Evolutionary conservation across 2,888 invertebrate genomes (phyloP).

Genomic region (Epicampocera succincta): DNA sequence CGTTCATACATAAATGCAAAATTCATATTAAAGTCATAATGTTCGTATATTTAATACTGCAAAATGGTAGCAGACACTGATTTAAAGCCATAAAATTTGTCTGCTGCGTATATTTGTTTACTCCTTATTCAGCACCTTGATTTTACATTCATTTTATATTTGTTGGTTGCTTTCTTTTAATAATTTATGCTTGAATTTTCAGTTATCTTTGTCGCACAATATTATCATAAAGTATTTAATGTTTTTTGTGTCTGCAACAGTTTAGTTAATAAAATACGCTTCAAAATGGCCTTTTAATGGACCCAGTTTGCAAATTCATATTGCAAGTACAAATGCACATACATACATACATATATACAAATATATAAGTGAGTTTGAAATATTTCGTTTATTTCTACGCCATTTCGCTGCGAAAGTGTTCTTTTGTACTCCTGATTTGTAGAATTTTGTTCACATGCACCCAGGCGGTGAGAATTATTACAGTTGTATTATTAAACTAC

Average conservation of each 20-base stretch:
- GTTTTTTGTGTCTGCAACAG: constrained; percentile 3
- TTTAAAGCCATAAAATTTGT: constrained; percentile 1
- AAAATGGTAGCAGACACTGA: constrained; percentile 7
- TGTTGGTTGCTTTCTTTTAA: constrained; percentile 1
- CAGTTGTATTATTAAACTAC: constrained; percentile 54
- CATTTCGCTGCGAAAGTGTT: background rate
- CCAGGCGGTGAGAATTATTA: constrained; percentile 52
- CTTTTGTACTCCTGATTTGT: constrained; percentile 32
- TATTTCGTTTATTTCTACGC: constrained; percentile 13
- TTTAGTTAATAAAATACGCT: constrained; percentile 35
- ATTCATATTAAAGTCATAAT: background rate
- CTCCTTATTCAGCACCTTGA: background rate
- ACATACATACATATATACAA: no score
- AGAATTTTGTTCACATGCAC: constrained; percentile 36
- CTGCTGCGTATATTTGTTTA: no score
- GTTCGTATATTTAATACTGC: constrained; percentile 3
- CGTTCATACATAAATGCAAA: constrained; percentile 8
- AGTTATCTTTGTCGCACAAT: constrained; percentile 30
- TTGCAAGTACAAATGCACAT: constrained; percentile 17
- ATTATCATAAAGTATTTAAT: constrained; percentile 21
- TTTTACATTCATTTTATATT: background rate
- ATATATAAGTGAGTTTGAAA: no score
- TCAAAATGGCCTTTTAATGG: constrained; percentile 67
- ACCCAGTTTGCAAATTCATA: constrained; percentile 40
- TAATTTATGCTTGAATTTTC: constrained; percentile 26